A percentile compares a stretch with the other conserved stretches of the same genome.
phyloP scores from a whole-genome alignment of 2,797 vertebrate genomes.

The Chloroceryle amazona region DNA sequence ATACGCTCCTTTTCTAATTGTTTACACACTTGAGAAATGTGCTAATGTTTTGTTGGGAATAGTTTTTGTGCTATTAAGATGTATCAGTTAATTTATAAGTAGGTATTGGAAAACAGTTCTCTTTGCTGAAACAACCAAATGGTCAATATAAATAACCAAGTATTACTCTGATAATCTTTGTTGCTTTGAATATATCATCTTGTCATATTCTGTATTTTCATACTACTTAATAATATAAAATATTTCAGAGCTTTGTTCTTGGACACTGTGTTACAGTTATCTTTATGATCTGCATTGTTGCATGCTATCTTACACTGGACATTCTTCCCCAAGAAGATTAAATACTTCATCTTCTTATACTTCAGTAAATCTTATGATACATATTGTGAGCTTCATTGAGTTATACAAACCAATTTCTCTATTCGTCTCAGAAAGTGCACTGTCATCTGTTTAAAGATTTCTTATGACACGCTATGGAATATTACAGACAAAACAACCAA shows the following conservation, averaged over 20 bases:
- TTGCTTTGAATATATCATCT: not conserved
- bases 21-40: not conserved
- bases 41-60: not conserved
- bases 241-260: constrained; percentile 5
- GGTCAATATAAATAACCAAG: constrained; percentile 30
- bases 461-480: not conserved
- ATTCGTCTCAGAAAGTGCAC: not conserved
- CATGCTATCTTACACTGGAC: constrained; percentile 15
- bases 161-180: not conserved
- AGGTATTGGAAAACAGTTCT: not conserved
- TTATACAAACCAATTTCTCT: not conserved
- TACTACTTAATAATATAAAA: constrained; percentile 6
- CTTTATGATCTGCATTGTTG: constrained; percentile 40
- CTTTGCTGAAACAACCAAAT: not conserved
- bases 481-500: not conserved
- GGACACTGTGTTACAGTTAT: not conserved
- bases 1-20: not conserved
- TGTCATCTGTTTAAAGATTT: constrained; percentile 11
- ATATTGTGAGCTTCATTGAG: not conserved
- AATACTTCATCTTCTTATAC: not conserved
- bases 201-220: constrained; percentile 58
- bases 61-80: not conserved
- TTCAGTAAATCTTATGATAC: not conserved
- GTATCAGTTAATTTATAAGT: not conserved
- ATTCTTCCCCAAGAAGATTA: not conserved